Conservation (phyloP, 2,797 vertebrate species). For the Menidia menidia region DNA sequence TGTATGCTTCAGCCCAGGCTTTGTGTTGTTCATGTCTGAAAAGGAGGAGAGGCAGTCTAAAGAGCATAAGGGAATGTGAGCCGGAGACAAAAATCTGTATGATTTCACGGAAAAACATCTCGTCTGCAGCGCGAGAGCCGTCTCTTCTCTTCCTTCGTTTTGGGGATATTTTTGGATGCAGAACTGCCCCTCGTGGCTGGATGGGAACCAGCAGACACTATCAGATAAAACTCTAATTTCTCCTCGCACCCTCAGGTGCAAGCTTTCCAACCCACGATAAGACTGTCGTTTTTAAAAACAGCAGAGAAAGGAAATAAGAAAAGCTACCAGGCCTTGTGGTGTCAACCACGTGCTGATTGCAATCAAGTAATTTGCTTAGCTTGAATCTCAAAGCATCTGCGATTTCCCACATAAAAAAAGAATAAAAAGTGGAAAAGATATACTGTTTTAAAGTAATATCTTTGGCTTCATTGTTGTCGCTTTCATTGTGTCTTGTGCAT, state of each 20-base stretch:
- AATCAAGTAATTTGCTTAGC: conserved; percentile 72
- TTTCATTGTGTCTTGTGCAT: conserved; percentile 58
- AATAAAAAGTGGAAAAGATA: conserved; percentile 20
- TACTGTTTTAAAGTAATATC: conserved; percentile 23
- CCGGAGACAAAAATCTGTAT: conserved; percentile 64
- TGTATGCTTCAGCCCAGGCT: neutral
- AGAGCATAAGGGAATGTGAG: conserved; percentile 63
- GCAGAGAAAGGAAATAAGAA: neutral
- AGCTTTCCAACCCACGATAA: conserved; percentile 65
- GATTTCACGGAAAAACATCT: conserved; percentile 50
- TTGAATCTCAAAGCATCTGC: conserved; percentile 68
- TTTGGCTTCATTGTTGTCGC: conserved; percentile 32
- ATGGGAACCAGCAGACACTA: conserved; percentile 67
- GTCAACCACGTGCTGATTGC: conserved; percentile 64
- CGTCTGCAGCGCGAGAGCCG: conserved; percentile 33
- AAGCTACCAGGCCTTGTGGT: conserved; percentile 42
- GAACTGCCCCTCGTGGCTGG: conserved; percentile 38
- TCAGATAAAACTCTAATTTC: conserved; percentile 67
- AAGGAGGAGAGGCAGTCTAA: conserved; percentile 57
- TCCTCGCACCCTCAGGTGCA: conserved; percentile 63
- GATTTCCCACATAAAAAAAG: conserved; percentile 43
- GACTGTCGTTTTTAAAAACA: conserved; percentile 41
- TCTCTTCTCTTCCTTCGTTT: conserved; percentile 31
- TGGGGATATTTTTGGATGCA: conserved; percentile 59
- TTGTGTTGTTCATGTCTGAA: conserved; percentile 43